A percentile compares a stretch with the other conserved stretches of the same genome.
phyloP scores from a whole-genome alignment of 2,888 invertebrate genomes.

The Colostygia pectinataria region DNA sequence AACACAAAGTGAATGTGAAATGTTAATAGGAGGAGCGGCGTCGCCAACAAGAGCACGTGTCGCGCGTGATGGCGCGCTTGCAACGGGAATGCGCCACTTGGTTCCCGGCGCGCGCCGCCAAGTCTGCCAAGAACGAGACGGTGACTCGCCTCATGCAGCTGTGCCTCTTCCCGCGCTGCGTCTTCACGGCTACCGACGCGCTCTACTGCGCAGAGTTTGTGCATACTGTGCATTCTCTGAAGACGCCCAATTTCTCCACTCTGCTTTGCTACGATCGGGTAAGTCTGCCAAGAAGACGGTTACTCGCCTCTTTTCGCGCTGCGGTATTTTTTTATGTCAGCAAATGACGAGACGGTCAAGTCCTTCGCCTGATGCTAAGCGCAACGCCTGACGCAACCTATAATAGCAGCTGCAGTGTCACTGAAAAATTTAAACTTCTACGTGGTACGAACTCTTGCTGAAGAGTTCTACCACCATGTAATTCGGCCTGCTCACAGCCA shows the following conservation, averaged over 20 bases:
- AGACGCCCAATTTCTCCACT: constrained; percentile 98
- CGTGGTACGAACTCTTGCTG: no score
- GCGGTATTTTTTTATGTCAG: no score
- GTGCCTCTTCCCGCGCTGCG: constrained; percentile 98
- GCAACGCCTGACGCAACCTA: no score
- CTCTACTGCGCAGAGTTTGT: constrained; percentile 99
- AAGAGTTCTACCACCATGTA: no score
- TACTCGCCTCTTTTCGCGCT: no score
- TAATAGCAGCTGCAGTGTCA: no score
- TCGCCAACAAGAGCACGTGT: constrained; percentile 96
- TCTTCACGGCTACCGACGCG: constrained; percentile 97
- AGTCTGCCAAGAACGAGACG: constrained; percentile 97
- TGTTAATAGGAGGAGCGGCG: constrained; percentile 90
- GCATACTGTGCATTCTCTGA: constrained; percentile 95
- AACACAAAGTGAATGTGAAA: neutral
- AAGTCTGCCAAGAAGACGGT: no score
- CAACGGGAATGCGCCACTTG: constrained; percentile 91
- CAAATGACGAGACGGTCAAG: no score
- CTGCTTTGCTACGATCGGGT: constrained; percentile 98
- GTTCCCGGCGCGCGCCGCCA: constrained; percentile 93
- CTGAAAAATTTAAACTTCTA: no score
- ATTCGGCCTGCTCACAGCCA: no score
- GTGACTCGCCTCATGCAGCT: constrained; percentile 98
- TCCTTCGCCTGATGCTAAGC: no score
- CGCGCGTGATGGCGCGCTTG: constrained; percentile 89